These are phyloP conservation scores for Xenopus laevis DNA, from an alignment of 2,113 vertebrate genomes.

Conservation along the genomic window DNA sequence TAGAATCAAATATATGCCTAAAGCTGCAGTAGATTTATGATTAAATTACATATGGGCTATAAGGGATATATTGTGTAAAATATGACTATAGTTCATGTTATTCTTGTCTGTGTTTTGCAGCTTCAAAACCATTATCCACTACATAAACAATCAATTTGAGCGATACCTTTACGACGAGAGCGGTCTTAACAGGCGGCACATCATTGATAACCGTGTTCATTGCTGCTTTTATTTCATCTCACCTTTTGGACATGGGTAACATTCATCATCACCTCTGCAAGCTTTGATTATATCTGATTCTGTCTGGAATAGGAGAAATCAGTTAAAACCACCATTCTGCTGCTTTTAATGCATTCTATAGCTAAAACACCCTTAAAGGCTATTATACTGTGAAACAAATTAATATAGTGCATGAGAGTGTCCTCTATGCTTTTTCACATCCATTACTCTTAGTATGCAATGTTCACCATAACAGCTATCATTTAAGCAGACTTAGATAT, in stretches of 20 bases:
- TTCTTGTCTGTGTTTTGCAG: conserved; percentile 52
- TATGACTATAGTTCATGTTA: background rate
- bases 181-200: conserved; percentile 81
- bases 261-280: background rate
- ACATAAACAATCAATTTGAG: conserved; percentile 84
- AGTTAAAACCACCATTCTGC: background rate
- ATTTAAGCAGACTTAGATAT: too few species aligned
- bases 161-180: conserved; percentile 84
- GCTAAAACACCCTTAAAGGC: too few species aligned
- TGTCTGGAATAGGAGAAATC: background rate
- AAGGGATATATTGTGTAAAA: too few species aligned
- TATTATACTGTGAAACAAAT: too few species aligned
- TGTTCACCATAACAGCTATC: too few species aligned
- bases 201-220: conserved; percentile 83
- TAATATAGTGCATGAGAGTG: too few species aligned
- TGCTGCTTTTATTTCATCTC: conserved; percentile 94
- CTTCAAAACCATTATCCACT: conserved; percentile 87
- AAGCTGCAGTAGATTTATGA: too few species aligned
- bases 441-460: too few species aligned
- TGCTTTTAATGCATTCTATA: too few species aligned
- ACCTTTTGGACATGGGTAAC: conserved; percentile 83
- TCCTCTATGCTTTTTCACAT: too few species aligned
- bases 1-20: too few species aligned
- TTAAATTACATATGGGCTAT: too few species aligned
- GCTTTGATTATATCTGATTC: background rate